phyloP scores from a whole-genome alignment of 1,140 invertebrate genomes.

The Ooceraea biroi region DNA sequence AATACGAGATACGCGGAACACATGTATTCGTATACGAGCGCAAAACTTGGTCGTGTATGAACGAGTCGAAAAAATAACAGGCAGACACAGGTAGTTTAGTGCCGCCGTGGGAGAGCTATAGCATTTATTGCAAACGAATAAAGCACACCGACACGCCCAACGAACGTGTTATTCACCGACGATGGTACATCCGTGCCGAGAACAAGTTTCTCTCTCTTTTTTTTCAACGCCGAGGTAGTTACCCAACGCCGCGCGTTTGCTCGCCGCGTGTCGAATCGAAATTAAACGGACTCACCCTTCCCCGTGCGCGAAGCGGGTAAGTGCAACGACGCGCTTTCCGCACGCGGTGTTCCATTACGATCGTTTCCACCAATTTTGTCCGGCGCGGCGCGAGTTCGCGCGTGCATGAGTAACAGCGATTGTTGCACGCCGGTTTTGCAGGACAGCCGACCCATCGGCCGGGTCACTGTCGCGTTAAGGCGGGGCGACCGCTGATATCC shows the following conservation, averaged over 20 bases:
- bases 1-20: slow-evolving; percentile 8
- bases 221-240: slow-evolving; percentile 10
- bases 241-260: slow-evolving; percentile 18
- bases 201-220: slow-evolving; percentile 9
- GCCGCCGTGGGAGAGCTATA: slow-evolving; percentile 24
- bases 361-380: slow-evolving; percentile 68
- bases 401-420: slow-evolving; percentile 54
- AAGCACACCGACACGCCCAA: slow-evolving; percentile 49
- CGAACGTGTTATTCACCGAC: slow-evolving; percentile 60
- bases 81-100: slow-evolving; percentile 48
- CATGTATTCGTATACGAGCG: slow-evolving; percentile 3
- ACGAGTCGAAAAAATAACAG: slow-evolving; percentile 25
- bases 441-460: slow-evolving; percentile 11
- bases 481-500: slow-evolving; percentile 37
- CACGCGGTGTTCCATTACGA: slow-evolving; percentile 67
- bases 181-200: slow-evolving; percentile 12
- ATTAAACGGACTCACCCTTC: slow-evolving; percentile 62
- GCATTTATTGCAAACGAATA: slow-evolving; percentile 67
- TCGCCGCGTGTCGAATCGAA: slow-evolving; percentile 61
- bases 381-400: slow-evolving; percentile 10
- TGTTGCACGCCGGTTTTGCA: slow-evolving; percentile 31
- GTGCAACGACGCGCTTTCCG: slow-evolving; percentile 37
- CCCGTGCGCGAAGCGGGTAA: slow-evolving; percentile 21
- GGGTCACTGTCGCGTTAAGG: slow-evolving; percentile 35
- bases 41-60: slow-evolving; percentile 29